Evolutionary conservation across 2,888 invertebrate species (phyloP).

Genomic region (Sesia apiformis): DNA sequence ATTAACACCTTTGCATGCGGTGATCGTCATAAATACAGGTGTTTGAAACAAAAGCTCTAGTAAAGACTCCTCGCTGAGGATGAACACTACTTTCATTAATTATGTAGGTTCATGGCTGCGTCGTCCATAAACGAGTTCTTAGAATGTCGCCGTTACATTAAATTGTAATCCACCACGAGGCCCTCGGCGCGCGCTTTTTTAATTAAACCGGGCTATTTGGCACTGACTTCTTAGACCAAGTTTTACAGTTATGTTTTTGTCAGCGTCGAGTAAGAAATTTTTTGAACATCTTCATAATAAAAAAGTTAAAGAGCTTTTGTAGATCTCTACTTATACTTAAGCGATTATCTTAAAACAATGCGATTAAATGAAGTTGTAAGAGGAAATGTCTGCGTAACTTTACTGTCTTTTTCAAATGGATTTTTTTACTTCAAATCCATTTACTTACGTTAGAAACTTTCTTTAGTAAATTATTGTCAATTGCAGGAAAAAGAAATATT

Average conservation of each 20-base stretch:
- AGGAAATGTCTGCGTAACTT: neutral
- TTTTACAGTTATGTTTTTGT: slow-evolving; percentile 49
- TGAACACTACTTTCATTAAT: slow-evolving; percentile 27
- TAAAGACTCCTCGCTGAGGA: neutral
- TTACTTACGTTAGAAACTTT: no score
- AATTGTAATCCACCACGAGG: slow-evolving; percentile 55
- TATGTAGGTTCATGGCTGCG: slow-evolving; percentile 46
- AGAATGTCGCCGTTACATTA: slow-evolving; percentile 56
- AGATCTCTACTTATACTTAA: neutral
- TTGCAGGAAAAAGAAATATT: no score
- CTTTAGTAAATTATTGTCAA: no score
- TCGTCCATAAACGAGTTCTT: slow-evolving; percentile 52
- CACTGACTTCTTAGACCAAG: slow-evolving; percentile 45
- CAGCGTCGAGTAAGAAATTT: slow-evolving; percentile 24
- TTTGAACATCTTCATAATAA: slow-evolving; percentile 16
- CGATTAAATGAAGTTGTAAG: neutral
- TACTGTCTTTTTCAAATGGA: neutral
- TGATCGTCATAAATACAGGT: neutral
- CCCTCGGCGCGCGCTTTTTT: slow-evolving; percentile 53
- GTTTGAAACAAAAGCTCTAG: neutral
- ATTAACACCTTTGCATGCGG: neutral
- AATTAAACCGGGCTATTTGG: slow-evolving; percentile 62
- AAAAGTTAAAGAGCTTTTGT: slow-evolving; percentile 19
- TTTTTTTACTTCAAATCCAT: no score
- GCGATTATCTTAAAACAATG: neutral